A percentile compares a stretch with the other conserved stretches of the same genome.
These are phyloP conservation scores for Nectonema munidae DNA, from an alignment of 2,888 invertebrate species.

Conservation along the genomic window DNA sequence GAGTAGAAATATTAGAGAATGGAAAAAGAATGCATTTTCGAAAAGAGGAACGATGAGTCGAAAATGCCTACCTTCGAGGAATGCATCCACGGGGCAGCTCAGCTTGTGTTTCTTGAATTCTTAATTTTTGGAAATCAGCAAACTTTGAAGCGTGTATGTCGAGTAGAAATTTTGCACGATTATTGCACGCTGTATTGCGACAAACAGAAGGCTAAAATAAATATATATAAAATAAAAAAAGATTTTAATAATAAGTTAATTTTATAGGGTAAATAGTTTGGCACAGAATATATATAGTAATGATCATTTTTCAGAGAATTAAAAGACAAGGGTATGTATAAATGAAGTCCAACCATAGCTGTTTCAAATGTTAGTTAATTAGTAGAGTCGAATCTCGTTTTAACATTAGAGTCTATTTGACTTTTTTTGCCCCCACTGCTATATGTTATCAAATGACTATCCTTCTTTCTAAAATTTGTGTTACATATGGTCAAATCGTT, in stretches of 20 bases:
- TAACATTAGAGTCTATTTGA: too few relatives aligned
- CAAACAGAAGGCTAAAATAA: slow-evolving; percentile 54
- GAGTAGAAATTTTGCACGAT: slow-evolving; percentile 52
- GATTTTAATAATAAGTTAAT: slow-evolving; percentile 10
- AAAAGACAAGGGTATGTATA: too few relatives aligned
- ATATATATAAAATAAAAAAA: slow-evolving; percentile 15
- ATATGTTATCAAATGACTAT: too few relatives aligned
- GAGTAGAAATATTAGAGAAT: slow-evolving; percentile 1
- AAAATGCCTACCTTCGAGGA: slow-evolving; percentile 37
- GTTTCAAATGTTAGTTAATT: too few relatives aligned
- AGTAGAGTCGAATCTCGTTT: too few relatives aligned
- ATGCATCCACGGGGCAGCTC: slow-evolving; percentile 83
- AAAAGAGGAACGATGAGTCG: neutral
- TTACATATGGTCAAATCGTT: too few relatives aligned
- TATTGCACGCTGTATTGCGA: slow-evolving; percentile 69
- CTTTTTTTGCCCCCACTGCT: too few relatives aligned
- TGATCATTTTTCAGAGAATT: neutral
- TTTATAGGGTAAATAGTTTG: slow-evolving; percentile 9
- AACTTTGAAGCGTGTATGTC: slow-evolving; percentile 72
- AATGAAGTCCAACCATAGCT: too few relatives aligned
- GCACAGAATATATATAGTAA: slow-evolving; percentile 7
- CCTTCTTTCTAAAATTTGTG: too few relatives aligned
- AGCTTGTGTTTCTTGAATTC: slow-evolving; percentile 84
- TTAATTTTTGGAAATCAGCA: slow-evolving; percentile 85
- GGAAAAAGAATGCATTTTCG: neutral